These are phyloP conservation scores for Sapayoa aenigma DNA, from an alignment of 2,113 vertebrate species.

Conservation along the genomic window DNA sequence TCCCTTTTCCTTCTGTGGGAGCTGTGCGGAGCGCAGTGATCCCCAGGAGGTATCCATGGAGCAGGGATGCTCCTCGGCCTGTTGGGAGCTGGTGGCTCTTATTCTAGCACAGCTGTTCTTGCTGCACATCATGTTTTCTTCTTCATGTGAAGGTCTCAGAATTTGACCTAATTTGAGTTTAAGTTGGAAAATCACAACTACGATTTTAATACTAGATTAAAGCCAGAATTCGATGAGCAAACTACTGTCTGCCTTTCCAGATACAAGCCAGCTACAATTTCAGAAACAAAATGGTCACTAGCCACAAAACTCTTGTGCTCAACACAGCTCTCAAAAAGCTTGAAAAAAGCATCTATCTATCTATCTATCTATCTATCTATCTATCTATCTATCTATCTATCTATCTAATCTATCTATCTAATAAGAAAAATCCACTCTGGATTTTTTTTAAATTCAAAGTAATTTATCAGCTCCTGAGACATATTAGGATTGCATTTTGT, in stretches of 20 bases:
- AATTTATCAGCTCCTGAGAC: background rate
- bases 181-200: background rate
- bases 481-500: background rate
- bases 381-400: too few species aligned
- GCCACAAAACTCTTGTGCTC: background rate
- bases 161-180: background rate
- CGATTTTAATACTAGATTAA: background rate
- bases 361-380: too few species aligned
- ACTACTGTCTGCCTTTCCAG: background rate
- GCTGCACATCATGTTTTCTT: accelerated
- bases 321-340: too few species aligned
- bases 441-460: background rate
- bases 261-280: background rate
- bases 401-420: background rate
- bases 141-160: background rate
- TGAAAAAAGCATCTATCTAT: too few species aligned
- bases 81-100: background rate
- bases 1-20: background rate
- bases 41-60: background rate
- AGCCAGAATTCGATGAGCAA: background rate
- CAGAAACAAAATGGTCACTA: background rate
- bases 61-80: background rate
- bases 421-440: background rate
- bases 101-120: background rate
- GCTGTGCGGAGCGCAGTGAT: background rate